Evolutionary conservation across 2,113 vertebrate genomes (phyloP).

Genomic region (Serilophus lunatus): DNA sequence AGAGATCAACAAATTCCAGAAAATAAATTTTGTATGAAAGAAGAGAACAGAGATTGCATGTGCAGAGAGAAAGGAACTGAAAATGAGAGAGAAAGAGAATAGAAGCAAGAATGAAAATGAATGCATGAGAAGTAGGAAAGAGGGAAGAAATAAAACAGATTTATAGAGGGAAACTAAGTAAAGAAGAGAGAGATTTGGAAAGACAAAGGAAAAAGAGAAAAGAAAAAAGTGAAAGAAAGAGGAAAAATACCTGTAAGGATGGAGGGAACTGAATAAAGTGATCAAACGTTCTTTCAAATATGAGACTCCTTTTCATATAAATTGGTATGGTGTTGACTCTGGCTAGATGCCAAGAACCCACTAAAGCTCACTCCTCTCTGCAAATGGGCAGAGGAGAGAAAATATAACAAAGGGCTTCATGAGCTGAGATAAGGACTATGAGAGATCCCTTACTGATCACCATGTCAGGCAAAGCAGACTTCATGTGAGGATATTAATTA

Average conservation of each 20-base stretch:
- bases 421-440: too few relatives aligned
- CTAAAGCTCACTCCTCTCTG: too few relatives aligned
- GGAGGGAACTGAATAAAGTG: background rate
- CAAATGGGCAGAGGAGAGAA: too few relatives aligned
- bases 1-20: background rate
- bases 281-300: background rate
- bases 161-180: background rate
- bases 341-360: too few relatives aligned
- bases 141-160: background rate
- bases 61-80: background rate
- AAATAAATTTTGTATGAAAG: background rate
- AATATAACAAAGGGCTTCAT: too few relatives aligned
- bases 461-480: too few relatives aligned
- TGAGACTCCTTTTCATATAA: background rate
- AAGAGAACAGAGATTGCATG: background rate
- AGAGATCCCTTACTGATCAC: too few relatives aligned
- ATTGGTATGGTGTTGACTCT: too few relatives aligned
- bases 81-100: background rate
- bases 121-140: background rate
- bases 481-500: too few relatives aligned
- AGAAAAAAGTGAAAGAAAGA: background rate
- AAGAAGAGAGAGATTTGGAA: rapidly evolving
- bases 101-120: background rate
- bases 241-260: background rate
- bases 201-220: background rate